Evolutionary conservation across 2,797 vertebrate species (phyloP).

Genomic region (Gallinago solitaria): DNA sequence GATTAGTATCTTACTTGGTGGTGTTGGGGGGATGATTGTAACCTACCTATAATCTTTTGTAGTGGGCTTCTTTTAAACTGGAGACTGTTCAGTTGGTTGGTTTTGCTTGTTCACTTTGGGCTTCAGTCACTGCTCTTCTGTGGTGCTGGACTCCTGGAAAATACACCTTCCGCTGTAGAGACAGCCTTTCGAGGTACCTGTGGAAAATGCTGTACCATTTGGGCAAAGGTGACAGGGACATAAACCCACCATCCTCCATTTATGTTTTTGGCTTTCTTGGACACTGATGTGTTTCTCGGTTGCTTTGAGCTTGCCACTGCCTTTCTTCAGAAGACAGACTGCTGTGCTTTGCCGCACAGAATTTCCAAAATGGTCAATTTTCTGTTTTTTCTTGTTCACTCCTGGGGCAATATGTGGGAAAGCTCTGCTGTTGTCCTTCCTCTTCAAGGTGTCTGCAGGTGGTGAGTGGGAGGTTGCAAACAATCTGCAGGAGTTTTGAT

Average conservation of each 20-base stretch:
- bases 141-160: not conserved
- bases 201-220: not conserved
- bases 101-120: not conserved
- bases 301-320: not conserved
- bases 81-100: not conserved
- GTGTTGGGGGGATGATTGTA: not conserved
- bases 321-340: not conserved
- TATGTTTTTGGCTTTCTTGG: not conserved
- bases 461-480: constrained; percentile 38
- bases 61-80: not conserved
- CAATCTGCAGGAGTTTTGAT: constrained; percentile 43
- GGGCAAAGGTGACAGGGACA: not conserved
- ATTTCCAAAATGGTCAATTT: not conserved
- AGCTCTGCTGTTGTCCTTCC: constrained; percentile 22
- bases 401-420: not conserved
- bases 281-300: not conserved
- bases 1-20: not conserved
- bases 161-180: not conserved
- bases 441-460: constrained; percentile 25
- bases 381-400: not conserved
- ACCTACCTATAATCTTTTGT: not conserved
- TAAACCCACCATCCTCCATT: not conserved
- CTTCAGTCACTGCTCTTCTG: not conserved
- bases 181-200: not conserved
- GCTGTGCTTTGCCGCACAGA: not conserved